Base-by-base conservation (phyloP, 2,888 invertebrate species). In the Chromoteleia sp. region DNA sequence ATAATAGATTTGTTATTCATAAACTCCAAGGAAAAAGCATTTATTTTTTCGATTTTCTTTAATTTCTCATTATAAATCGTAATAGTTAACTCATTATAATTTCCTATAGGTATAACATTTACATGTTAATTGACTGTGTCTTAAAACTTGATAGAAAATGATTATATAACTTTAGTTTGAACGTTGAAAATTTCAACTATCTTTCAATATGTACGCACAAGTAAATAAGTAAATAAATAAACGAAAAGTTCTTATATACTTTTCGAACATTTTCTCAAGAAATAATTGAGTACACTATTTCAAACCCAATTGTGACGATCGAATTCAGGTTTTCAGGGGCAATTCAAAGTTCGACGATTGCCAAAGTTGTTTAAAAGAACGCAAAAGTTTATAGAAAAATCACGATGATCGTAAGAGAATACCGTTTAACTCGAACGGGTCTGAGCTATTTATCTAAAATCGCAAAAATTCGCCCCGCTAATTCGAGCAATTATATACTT, bases 351-450 rank as follows among this genome's bases (percentile, higher is more conserved):
- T 76, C 14, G 17, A 33, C 21, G 52, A 68, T 76, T 52, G 30
- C 59, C 43, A 30, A 68, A 68, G 67, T 59, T 76, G 41, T 68
- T 67, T 67, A 59, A 67, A 76, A 67, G 59, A 76, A 68, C 59
- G 52, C 67, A 45, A 65, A 68, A 76, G 58, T 75, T 67, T 50
- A 41, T 58, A 25, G 39, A 52, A 73, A 50, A 33, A 58, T 21
- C 19, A 14, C 41, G 48, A 6, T 33, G 50, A 33, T 29, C 56
- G 17, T 21, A 61, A 30, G 21, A 6, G 48, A 48, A 65, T 65
- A 50, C 30, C 50, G 56, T 50, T 67, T 39, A 29, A 19, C 7
- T 58, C 7, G 10, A 58, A 39, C 4, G 48, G 67, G 36, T 33
- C 12, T 5, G 33, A 50, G 8, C 19, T 56, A 50, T 75, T 75